A percentile compares a stretch with the other conserved stretches of the same genome.
Evolutionary conservation across 1,140 invertebrate genomes (phyloP).

Genomic region (Drosophila pachea): DNA sequence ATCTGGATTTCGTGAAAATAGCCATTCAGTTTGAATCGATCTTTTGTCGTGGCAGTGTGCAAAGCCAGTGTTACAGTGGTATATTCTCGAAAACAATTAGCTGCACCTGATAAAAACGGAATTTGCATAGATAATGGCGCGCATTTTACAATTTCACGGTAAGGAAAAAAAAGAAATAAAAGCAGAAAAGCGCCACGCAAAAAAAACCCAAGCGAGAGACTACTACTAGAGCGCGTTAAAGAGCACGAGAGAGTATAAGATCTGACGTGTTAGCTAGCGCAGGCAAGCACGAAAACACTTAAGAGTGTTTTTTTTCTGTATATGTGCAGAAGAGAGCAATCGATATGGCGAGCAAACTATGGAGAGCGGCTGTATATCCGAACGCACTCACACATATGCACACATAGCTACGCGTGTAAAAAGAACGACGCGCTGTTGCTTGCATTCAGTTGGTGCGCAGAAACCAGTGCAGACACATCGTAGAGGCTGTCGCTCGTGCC

Average conservation of each 20-base stretch:
- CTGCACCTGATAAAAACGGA: slow-evolving; percentile 2
- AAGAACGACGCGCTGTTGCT: slow-evolving; percentile 11
- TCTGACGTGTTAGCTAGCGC: too few relatives aligned
- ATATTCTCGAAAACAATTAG: slow-evolving; percentile 5
- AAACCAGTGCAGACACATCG: slow-evolving; percentile 21
- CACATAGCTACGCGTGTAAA: not conserved
- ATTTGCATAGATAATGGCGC: slow-evolving; percentile 27
- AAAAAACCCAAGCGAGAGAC: not conserved
- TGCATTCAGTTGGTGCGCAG: slow-evolving; percentile 42
- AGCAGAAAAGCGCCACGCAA: slow-evolving; percentile 11
- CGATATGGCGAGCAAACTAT: not conserved
- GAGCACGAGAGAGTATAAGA: not conserved
- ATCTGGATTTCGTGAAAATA: slow-evolving; percentile 1
- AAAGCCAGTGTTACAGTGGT: not conserved
- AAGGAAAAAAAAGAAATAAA: slow-evolving; percentile 16
- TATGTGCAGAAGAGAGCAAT: not conserved
- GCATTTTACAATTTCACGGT: slow-evolving; percentile 29
- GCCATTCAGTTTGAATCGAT: slow-evolving; percentile 39
- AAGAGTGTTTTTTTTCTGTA: not conserved
- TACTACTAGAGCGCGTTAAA: not conserved
- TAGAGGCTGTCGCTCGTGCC: not conserved
- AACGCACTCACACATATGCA: not conserved
- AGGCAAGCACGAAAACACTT: too few relatives aligned
- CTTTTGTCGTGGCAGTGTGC: slow-evolving; percentile 33
- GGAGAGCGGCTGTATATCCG: not conserved